Conservation (phyloP, 1,140 invertebrate species). For the Pachypsylla venusta region DNA sequence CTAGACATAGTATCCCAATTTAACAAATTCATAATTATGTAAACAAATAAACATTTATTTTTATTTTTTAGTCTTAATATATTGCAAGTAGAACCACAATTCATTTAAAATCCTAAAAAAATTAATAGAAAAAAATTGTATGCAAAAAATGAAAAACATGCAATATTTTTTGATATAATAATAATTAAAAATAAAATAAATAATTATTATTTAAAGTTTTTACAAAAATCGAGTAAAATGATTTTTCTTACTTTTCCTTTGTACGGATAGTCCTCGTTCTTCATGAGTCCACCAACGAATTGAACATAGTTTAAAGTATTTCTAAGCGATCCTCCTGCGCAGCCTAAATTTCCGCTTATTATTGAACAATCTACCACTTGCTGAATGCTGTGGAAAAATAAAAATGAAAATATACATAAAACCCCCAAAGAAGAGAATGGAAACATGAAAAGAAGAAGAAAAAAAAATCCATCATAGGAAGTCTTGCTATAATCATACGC, state of each 20-base stretch:
- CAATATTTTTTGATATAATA: too few relatives aligned
- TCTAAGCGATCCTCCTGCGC: constrained; percentile 50
- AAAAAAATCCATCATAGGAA: background rate
- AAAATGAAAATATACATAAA: background rate
- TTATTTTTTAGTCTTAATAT: too few relatives aligned
- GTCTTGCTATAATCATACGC: background rate
- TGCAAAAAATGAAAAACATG: constrained; percentile 6
- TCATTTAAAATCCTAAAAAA: too few relatives aligned
- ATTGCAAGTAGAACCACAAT: too few relatives aligned
- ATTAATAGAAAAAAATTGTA: too few relatives aligned
- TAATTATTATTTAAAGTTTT: background rate
- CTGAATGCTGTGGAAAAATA: constrained; percentile 40
- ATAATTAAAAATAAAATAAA: background rate
- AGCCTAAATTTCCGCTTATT: constrained; percentile 49
- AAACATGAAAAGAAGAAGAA: background rate
- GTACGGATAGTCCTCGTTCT: constrained; percentile 46
- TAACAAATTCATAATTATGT: too few relatives aligned
- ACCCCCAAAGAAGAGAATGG: background rate
- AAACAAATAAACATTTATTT: too few relatives aligned
- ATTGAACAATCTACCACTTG: constrained; percentile 61
- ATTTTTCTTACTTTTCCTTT: constrained; percentile 37
- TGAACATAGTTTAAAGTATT: constrained; percentile 53
- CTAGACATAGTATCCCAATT: too few relatives aligned
- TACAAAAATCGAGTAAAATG: constrained; percentile 11
- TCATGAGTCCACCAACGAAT: constrained; percentile 43